Conservation (phyloP, 1,140 invertebrate genomes). For the Doryteuthis pealeii region DNA sequence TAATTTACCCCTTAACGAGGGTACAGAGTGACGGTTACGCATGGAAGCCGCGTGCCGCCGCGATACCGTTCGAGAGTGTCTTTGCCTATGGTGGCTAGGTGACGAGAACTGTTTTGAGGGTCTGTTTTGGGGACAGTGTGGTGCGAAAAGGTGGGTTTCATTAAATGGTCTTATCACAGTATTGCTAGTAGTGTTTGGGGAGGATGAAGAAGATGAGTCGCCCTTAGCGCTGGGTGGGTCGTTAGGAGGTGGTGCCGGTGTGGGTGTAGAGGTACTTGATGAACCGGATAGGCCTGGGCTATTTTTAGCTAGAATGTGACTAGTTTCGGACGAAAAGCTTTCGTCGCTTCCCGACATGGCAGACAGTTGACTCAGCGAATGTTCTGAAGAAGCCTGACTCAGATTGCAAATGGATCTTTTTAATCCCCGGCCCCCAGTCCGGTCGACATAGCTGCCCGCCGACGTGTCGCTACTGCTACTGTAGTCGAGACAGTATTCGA, state of each 20-base stretch:
- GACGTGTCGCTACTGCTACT: conserved; percentile 10
- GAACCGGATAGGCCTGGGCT: neutral
- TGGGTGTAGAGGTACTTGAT: neutral
- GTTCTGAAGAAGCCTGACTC: conserved; percentile 7
- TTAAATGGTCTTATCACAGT: conserved; percentile 12
- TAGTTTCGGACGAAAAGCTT: conserved; percentile 14
- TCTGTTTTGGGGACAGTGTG: neutral
- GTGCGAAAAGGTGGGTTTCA: neutral
- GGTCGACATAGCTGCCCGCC: neutral
- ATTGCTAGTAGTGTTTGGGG: neutral
- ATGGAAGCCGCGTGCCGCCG: neutral
- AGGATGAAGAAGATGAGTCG: neutral
- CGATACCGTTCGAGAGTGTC: neutral
- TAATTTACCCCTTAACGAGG: neutral
- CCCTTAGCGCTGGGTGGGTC: neutral
- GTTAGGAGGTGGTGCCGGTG: neutral
- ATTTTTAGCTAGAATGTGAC: conserved; percentile 17
- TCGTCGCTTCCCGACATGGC: neutral
- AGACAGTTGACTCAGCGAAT: conserved; percentile 8
- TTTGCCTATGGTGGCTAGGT: neutral
- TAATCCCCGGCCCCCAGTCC: neutral
- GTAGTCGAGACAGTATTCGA: neutral
- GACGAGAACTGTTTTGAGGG: neutral
- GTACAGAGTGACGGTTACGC: conserved; percentile 7
- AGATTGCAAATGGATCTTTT: neutral